phyloP scores from a whole-genome alignment of 2,888 invertebrate genomes.

The Metalampra italica region DNA sequence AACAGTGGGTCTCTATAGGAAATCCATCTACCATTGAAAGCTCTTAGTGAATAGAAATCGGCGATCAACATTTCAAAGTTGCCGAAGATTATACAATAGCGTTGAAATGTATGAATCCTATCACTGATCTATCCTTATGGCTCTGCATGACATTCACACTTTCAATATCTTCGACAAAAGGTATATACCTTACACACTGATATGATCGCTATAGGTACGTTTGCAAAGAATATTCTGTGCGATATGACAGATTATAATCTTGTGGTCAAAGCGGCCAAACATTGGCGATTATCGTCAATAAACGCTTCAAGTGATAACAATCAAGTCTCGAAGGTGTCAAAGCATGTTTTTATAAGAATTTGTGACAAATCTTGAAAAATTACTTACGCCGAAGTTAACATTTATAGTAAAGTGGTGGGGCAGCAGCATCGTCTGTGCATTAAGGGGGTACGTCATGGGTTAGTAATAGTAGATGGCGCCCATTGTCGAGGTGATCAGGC shows the following conservation, averaged over 20 bases:
- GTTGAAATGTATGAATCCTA: slow-evolving; percentile 56
- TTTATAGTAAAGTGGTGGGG: too few species aligned
- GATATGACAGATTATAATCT: slow-evolving; percentile 21
- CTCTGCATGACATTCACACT: slow-evolving; percentile 30
- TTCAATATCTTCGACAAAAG: slow-evolving; percentile 32
- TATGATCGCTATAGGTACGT: slow-evolving; percentile 30
- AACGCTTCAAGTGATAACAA: slow-evolving; percentile 24
- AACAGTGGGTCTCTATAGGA: slow-evolving; percentile 3
- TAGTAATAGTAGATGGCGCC: too few species aligned
- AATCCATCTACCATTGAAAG: slow-evolving; percentile 23
- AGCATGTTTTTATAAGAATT: slow-evolving; percentile 8
- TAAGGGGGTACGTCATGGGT: too few species aligned
- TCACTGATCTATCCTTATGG: slow-evolving; percentile 39
- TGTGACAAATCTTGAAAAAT: neutral
- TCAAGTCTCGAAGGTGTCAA: slow-evolving; percentile 13
- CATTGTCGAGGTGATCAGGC: neutral
- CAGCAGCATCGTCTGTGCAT: too few species aligned
- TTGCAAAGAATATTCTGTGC: slow-evolving; percentile 8
- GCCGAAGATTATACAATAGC: slow-evolving; percentile 41
- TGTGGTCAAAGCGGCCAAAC: slow-evolving; percentile 57
- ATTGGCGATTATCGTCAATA: slow-evolving; percentile 31
- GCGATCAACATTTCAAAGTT: slow-evolving; percentile 49
- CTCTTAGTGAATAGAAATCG: slow-evolving; percentile 23
- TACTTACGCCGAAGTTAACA: too few species aligned
- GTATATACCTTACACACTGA: slow-evolving; percentile 37